Conservation (phyloP, 2,113 vertebrate species). For the Triplophysa siluroides region DNA sequence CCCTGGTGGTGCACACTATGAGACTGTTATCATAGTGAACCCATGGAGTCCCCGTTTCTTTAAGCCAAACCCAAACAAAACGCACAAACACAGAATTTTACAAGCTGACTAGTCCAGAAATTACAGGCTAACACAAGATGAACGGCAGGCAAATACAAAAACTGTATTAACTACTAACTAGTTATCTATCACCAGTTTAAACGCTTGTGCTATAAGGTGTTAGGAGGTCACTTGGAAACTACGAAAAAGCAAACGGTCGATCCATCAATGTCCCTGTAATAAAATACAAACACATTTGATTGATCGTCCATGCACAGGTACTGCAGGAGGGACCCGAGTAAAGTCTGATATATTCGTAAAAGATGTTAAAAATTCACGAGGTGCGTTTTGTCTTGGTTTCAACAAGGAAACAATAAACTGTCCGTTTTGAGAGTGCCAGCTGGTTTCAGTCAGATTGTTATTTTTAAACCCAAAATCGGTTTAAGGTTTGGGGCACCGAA, state of each 20-base stretch:
- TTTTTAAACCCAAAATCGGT: constrained; percentile 29
- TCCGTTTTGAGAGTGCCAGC: constrained; percentile 22
- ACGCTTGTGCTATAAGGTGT: background rate
- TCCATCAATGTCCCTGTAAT: constrained; percentile 46
- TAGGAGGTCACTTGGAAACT: background rate
- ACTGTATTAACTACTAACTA: no score
- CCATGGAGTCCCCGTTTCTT: background rate
- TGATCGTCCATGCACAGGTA: constrained; percentile 28
- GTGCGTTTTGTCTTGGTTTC: constrained; percentile 14
- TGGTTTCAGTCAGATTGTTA: constrained; percentile 17
- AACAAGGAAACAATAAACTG: background rate
- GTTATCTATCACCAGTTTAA: no score
- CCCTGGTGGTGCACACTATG: constrained; percentile 54
- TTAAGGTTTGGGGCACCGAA: background rate
- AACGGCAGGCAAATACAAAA: no score
- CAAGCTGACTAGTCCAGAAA: background rate
- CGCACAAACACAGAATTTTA: background rate
- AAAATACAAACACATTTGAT: constrained; percentile 46
- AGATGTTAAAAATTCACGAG: constrained; percentile 5
- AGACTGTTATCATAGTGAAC: constrained; percentile 38
- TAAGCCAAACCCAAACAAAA: background rate
- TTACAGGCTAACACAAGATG: no score
- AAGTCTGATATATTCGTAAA: constrained; percentile 54
- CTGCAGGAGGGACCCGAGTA: constrained; percentile 36
- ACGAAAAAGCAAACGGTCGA: constrained; percentile 33